Percentiles rank a stretch among this genome's conserved stretches.
Evolutionary conservation across 1,140 invertebrate genomes (phyloP).

Genomic region (Hycleus cichorii): DNA sequence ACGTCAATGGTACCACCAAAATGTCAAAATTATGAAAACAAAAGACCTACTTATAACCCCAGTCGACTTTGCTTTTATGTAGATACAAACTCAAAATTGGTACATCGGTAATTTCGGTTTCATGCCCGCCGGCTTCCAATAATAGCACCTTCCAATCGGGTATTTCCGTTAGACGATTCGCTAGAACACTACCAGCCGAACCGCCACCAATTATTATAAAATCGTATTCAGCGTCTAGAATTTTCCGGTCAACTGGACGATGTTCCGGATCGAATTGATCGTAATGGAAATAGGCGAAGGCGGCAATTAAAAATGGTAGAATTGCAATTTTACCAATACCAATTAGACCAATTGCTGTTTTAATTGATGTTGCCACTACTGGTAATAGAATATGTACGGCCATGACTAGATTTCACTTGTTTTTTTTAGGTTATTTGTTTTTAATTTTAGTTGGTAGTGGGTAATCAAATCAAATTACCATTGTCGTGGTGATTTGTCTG

Average conservation of each 20-base stretch:
- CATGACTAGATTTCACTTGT: background rate
- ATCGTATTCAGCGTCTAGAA: constrained; percentile 63
- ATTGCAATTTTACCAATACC: constrained; percentile 66
- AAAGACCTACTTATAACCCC: constrained; percentile 71
- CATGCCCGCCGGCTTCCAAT: constrained; percentile 81
- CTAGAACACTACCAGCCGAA: constrained; percentile 80
- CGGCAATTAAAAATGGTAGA: constrained; percentile 67
- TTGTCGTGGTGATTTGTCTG: too few relatives aligned
- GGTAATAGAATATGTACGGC: constrained; percentile 16
- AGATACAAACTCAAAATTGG: constrained; percentile 77
- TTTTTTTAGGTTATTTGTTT: too few relatives aligned
- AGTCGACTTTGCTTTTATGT: constrained; percentile 85
- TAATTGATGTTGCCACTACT: constrained; percentile 48
- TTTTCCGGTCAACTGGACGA: constrained; percentile 56
- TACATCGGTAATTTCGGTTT: constrained; percentile 74
- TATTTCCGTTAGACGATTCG: constrained; percentile 74
- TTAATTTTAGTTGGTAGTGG: too few relatives aligned
- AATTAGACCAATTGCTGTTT: constrained; percentile 57
- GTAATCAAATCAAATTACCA: too few relatives aligned
- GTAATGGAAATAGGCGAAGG: constrained; percentile 78
- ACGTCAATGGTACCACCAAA: too few relatives aligned
- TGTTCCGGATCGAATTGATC: constrained; percentile 80
- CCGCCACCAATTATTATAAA: constrained; percentile 77
- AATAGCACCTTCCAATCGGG: constrained; percentile 71
- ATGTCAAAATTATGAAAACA: background rate